Evolutionary conservation across 2,113 vertebrate genomes (phyloP).

Genomic region (Pelecanus crispus): DNA sequence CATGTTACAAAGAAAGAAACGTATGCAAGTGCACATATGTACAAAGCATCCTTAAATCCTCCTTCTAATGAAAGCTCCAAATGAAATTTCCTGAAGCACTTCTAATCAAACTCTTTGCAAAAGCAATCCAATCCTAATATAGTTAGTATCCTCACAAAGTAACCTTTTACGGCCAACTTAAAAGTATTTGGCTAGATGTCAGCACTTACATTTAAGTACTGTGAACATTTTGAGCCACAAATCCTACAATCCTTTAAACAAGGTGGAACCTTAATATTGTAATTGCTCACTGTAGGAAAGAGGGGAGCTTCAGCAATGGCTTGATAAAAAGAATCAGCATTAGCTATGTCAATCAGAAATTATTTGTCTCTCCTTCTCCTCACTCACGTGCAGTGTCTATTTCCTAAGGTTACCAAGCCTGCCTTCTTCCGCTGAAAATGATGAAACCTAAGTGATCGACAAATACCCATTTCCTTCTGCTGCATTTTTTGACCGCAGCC

Average conservation of each 20-base stretch:
- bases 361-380: background rate
- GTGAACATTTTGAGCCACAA: background rate
- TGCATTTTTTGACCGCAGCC: background rate
- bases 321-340: background rate
- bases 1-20: background rate
- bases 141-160: background rate
- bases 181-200: background rate
- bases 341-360: background rate
- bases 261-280: background rate
- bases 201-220: background rate
- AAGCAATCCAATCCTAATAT: background rate
- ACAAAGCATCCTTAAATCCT: constrained; percentile 14
- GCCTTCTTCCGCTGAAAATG: background rate
- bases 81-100: constrained; percentile 49
- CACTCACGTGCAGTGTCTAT: rapidly evolving
- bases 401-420: background rate
- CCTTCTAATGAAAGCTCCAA: constrained; percentile 34
- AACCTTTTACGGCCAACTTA: background rate
- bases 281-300: background rate
- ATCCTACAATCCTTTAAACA: background rate
- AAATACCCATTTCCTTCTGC: background rate
- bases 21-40: background rate
- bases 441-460: background rate
- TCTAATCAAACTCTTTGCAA: constrained; percentile 54
- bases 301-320: background rate